Conservation (phyloP, 2,113 vertebrate genomes). For the Orycteropus afer region DNA sequence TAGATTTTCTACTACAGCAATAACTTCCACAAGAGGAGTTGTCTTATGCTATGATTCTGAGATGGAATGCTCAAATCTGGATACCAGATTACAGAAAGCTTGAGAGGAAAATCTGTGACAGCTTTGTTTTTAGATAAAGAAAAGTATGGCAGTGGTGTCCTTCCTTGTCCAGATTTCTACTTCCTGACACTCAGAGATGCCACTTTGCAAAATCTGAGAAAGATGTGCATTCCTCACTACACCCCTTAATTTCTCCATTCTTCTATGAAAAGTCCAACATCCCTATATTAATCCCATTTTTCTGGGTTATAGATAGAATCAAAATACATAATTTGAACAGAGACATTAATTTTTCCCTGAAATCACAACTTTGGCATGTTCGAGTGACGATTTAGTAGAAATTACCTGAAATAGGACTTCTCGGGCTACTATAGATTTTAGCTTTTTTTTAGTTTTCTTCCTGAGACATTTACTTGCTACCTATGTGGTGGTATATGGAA, state of each 20-base stretch:
- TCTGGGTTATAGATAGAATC: background rate
- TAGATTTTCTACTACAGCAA: accelerated
- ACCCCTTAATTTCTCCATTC: background rate
- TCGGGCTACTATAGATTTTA: accelerated
- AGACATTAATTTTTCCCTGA: background rate
- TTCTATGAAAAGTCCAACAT: accelerated
- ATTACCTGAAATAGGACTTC: background rate
- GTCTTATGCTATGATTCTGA: accelerated
- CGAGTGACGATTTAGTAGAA: background rate
- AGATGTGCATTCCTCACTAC: accelerated
- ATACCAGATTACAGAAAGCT: too few species aligned
- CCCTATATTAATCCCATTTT: too few species aligned
- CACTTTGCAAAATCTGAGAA: background rate
- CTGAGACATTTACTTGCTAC: background rate
- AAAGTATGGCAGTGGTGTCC: background rate
- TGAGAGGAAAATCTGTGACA: too few species aligned
- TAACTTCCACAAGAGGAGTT: too few species aligned
- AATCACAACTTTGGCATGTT: background rate
- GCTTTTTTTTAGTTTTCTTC: background rate
- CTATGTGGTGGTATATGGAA: accelerated
- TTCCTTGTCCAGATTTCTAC: background rate
- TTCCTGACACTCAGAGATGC: background rate
- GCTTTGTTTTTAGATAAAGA: background rate
- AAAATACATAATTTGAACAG: background rate
- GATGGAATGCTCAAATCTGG: background rate